Conservation (phyloP, 2,888 invertebrate species). For the Pantelozetes paolii region DNA sequence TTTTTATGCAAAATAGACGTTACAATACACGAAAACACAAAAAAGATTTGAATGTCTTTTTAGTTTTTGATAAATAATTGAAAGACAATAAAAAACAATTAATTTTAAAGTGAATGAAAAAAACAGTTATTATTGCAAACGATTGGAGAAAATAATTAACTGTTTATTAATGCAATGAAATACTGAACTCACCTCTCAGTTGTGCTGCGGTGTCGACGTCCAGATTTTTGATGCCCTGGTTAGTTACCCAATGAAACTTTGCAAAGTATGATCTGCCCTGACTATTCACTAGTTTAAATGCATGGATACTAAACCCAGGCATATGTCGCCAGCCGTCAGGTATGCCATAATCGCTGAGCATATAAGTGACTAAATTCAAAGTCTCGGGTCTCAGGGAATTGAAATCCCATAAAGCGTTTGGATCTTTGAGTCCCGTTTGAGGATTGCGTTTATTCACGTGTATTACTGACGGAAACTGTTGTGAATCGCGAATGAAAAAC, state of each 20-base stretch:
- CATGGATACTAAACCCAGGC: conserved; percentile 94
- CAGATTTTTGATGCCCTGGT: conserved; percentile 82
- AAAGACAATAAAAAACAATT: too few species aligned
- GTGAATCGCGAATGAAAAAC: conserved; percentile 84
- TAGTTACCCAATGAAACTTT: conserved; percentile 77
- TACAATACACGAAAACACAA: too few species aligned
- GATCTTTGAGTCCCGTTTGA: conserved; percentile 71
- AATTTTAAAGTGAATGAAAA: too few species aligned
- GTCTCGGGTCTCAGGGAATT: conserved; percentile 79
- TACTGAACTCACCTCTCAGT: conserved; percentile 62
- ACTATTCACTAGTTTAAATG: conserved; percentile 80
- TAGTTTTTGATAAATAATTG: too few species aligned
- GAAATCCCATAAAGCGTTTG: conserved; percentile 96
- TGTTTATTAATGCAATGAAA: background rate
- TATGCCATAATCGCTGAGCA: conserved; percentile 86
- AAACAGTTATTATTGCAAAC: too few species aligned
- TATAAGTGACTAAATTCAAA: conserved; percentile 73
- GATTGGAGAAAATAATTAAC: too few species aligned
- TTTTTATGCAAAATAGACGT: too few species aligned
- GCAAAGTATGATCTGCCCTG: conserved; percentile 69
- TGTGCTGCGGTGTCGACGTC: conserved; percentile 64
- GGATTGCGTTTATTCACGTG: conserved; percentile 97
- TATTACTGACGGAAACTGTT: conserved; percentile 87
- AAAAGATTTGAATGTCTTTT: too few species aligned
- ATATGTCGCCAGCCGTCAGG: conserved; percentile 88